These are phyloP conservation scores for Neelides sp. DNA, from an alignment of 1,140 invertebrate genomes.

Conservation along the genomic window DNA sequence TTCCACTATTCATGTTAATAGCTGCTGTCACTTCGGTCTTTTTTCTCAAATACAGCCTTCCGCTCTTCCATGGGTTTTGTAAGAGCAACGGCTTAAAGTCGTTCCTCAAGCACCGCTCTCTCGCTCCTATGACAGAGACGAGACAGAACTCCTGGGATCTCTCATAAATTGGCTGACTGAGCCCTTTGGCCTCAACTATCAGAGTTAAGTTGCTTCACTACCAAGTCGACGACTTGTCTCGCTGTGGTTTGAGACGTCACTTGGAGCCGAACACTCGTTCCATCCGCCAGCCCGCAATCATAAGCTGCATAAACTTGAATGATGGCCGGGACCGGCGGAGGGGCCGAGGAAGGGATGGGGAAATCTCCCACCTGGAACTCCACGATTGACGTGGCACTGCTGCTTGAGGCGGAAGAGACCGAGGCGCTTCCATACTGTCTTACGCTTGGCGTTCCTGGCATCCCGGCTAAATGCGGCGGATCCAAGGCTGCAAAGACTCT, in stretches of 20 bases:
- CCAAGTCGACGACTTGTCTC: slow-evolving; percentile 81
- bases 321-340: too few species aligned
- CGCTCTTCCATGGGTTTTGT: slow-evolving; percentile 90
- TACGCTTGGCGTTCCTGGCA: too few species aligned
- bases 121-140: slow-evolving; percentile 81
- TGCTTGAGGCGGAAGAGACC: too few species aligned
- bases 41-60: slow-evolving; percentile 74
- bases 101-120: slow-evolving; percentile 78
- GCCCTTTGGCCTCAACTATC: slow-evolving; percentile 11
- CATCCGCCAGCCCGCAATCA: slow-evolving; percentile 77
- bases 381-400: too few species aligned
- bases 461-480: too few species aligned
- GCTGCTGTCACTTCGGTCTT: slow-evolving; percentile 77
- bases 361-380: too few species aligned
- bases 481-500: too few species aligned
- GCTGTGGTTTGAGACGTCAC: slow-evolving; percentile 80
- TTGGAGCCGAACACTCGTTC: slow-evolving; percentile 82
- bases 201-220: slow-evolving; percentile 85
- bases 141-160: slow-evolving; percentile 65
- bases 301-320: slow-evolving; percentile 81
- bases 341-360: too few species aligned
- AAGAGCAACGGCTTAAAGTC: slow-evolving; percentile 83
- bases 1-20: slow-evolving; percentile 52
- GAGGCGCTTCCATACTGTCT: too few species aligned
- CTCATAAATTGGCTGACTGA: slow-evolving; percentile 22